Evolutionary conservation across 2,888 invertebrate genomes (phyloP), one percentile per base, ranked within the genome.

Genomic region (Lithophane semibrunnea): DNA sequence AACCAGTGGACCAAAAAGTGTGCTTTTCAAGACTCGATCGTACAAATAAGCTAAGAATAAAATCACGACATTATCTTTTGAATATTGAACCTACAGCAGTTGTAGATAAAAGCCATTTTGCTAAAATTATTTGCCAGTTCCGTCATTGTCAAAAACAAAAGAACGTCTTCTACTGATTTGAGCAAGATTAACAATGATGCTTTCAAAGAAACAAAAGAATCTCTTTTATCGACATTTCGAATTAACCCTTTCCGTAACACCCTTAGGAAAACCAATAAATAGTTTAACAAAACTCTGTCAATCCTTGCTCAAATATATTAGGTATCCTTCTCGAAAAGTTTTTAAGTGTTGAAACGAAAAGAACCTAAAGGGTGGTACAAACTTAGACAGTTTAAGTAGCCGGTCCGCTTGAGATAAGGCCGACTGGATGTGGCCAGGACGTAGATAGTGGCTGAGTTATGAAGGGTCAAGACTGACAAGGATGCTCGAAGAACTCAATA

Each of bases 341-440:
- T 88, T 82, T 83, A 85, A 90, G 89, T 84, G 86, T 83, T 80
- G 83, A 85, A 91, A 90, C 88, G 87, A 90, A 88, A 82, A 80
- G 72, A 83, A 85, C 69, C 63, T 75, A 86, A 86, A 89, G 85
- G 79, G 89, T 87, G 88, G 85, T 83, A 69, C 77, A 76, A 90
- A 92, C 87, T 92, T 91, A 86, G 90, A 91, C 91, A 89, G 88
- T 88, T 92, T 91, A 91, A 91, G 91, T 88, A 90, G 86, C 86
- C 80, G 78, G 73, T 56, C 71, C 74, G 73, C 47, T 54, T 29
- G 75, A 85, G 88, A 87, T 88, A 89, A 88, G 79, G 75, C 72
- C 67, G 42, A 64, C 90, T 89, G 86, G 87, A 89, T 86, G 89
- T 79, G 83, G 81, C 79, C 56, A 44, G 77, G 75, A 66, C 47